Conservation (phyloP, 2,113 vertebrate species). For the Actinemys pallida region DNA sequence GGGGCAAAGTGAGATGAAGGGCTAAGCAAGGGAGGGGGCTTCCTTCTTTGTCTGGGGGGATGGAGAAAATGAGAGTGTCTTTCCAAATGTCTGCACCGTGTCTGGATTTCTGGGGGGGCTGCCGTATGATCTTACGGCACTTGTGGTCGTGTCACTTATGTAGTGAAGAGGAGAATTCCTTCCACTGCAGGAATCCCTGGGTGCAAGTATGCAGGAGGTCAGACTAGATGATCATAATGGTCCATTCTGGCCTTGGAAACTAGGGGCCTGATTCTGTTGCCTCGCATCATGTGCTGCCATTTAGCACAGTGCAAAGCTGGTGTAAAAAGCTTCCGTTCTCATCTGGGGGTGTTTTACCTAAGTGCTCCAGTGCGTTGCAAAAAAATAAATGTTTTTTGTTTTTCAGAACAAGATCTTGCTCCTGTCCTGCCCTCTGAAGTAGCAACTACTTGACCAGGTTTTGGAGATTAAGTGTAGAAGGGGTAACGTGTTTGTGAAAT, state of each 20-base stretch:
- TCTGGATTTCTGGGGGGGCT: neutral
- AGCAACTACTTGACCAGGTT: neutral
- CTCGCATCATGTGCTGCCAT: neutral
- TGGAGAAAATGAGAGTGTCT: neutral
- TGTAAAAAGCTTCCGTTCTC: neutral
- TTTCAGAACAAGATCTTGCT: neutral
- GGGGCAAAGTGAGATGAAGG: neutral
- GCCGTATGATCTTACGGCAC: no score
- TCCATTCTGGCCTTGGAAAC: neutral
- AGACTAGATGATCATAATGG: neutral
- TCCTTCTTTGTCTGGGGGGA: neutral
- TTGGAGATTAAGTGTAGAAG: neutral
- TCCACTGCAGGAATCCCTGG: neutral
- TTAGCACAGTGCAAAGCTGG: neutral
- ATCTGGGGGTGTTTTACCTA: neutral
- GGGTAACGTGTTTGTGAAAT: neutral
- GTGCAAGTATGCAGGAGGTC: neutral
- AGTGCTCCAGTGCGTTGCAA: neutral
- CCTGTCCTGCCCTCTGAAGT: neutral
- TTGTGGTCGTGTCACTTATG: neutral
- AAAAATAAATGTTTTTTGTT: neutral
- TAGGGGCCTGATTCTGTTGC: neutral
- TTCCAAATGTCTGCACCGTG: neutral
- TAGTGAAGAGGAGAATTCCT: neutral
- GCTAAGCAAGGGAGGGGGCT: neutral